phyloP scores from a whole-genome alignment of 2,797 vertebrate species.

The Amblyopsis hoosieri region DNA sequence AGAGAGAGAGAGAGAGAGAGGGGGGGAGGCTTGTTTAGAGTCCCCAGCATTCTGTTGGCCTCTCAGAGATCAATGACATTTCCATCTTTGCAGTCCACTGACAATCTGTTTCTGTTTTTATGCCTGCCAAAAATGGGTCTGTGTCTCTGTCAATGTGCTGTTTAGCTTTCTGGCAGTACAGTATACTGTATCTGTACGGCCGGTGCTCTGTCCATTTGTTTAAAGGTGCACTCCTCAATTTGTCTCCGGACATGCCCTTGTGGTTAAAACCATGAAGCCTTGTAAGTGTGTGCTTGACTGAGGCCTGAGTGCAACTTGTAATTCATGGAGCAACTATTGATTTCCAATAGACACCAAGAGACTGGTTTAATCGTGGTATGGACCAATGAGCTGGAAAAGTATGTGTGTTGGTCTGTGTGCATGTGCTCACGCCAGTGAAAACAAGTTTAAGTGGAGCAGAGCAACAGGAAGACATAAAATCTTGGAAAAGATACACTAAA shows the following conservation, averaged over 20 bases:
- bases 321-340: constrained; percentile 37
- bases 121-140: constrained; percentile 47
- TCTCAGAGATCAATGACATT: constrained; percentile 73
- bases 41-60: constrained; percentile 61
- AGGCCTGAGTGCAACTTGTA: constrained; percentile 14
- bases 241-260: no score
- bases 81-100: constrained; percentile 64
- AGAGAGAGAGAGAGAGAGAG: not conserved
- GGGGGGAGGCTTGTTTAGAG: constrained; percentile 32
- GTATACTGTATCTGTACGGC: constrained; percentile 40
- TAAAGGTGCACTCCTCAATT: constrained; percentile 9
- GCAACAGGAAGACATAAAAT: no score
- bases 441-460: no score
- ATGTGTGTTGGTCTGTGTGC: not conserved
- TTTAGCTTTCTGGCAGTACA: constrained; percentile 27
- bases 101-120: constrained; percentile 62
- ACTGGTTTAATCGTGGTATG: not conserved
- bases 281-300: not conserved
- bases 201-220: constrained; percentile 31
- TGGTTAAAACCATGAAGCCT: no score
- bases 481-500: no score
- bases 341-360: constrained; percentile 37
- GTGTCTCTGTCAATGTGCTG: constrained; percentile 19
- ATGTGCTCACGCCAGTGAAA: not conserved
- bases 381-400: not conserved